A percentile compares a stretch with the other conserved stretches of the same genome.
These are phyloP conservation scores for Lepus townsendii DNA, from an alignment of 2,797 vertebrate species.

Conservation along the genomic window DNA sequence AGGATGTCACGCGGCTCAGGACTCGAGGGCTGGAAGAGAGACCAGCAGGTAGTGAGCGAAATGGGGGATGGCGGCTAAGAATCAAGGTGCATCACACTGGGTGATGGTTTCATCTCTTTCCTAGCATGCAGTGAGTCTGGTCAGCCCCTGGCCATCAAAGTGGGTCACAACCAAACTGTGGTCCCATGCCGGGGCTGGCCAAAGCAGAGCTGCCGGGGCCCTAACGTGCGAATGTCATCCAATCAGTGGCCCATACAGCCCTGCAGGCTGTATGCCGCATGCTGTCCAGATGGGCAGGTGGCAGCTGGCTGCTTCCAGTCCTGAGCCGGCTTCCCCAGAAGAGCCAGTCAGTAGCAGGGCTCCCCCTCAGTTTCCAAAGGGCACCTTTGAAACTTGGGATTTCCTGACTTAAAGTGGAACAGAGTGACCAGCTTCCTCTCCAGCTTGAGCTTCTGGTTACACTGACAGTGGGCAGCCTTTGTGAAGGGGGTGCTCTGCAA, in stretches of 20 bases:
- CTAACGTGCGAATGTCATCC: background rate
- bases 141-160: background rate
- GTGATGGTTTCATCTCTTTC: background rate
- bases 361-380: conserved; percentile 37
- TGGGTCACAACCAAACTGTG: background rate
- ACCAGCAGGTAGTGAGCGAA: background rate
- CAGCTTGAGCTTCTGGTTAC: conserved; percentile 33
- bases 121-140: background rate
- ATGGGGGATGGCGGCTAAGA: background rate
- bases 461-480: background rate
- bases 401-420: conserved; percentile 57
- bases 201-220: background rate
- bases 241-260: background rate
- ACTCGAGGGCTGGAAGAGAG: background rate
- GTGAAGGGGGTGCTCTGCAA: background rate
- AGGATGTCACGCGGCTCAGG: background rate
- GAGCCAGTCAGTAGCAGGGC: background rate
- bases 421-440: background rate
- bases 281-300: conserved; percentile 50
- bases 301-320: conserved; percentile 18
- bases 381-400: conserved; percentile 64
- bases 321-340: conserved; percentile 23
- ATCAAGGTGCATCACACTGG: background rate
- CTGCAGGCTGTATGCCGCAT: background rate
- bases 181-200: background rate